Evolutionary conservation across 64 coral and sea anemone species (phyloP).

Genomic region (Dendrophyllia cribrosa): DNA sequence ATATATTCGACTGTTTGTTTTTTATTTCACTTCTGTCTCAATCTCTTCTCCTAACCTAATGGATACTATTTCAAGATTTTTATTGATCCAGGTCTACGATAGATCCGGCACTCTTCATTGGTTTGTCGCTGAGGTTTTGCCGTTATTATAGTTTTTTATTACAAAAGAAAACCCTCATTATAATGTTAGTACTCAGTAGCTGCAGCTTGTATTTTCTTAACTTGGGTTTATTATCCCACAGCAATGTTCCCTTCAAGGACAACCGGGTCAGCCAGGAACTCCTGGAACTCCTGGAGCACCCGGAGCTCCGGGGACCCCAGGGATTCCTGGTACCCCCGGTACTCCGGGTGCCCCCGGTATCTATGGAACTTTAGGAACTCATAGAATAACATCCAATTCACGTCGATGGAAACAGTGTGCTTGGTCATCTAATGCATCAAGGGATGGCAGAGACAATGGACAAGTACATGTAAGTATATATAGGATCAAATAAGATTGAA

Average conservation of each 20-base stretch:
- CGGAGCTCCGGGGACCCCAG: constrained; percentile 48
- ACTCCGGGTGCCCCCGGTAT: not conserved
- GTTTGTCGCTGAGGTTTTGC: no score
- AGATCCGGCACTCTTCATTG: no score
- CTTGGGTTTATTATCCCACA: not conserved
- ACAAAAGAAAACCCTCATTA: no score
- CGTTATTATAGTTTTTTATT: no score
- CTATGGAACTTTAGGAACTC: not conserved
- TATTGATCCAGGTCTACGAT: no score
- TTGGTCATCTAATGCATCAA: constrained; percentile 11
- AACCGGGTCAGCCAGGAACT: not conserved
- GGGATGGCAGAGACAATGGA: constrained; percentile 53
- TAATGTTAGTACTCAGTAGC: no score
- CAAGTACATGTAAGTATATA: constrained; percentile 41
- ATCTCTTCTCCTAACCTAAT: no score
- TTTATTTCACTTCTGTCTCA: no score
- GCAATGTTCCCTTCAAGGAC: constrained; percentile 52
- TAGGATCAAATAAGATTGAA: not conserved
- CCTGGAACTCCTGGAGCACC: constrained; percentile 50
- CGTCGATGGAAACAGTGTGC: constrained; percentile 65
- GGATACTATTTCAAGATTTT: no score
- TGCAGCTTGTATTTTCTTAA: no score
- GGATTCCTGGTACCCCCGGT: not conserved
- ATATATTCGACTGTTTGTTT: no score
- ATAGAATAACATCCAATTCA: not conserved